Base-by-base conservation (phyloP, 2,113 vertebrate species). In the Sterna hirundo region DNA sequence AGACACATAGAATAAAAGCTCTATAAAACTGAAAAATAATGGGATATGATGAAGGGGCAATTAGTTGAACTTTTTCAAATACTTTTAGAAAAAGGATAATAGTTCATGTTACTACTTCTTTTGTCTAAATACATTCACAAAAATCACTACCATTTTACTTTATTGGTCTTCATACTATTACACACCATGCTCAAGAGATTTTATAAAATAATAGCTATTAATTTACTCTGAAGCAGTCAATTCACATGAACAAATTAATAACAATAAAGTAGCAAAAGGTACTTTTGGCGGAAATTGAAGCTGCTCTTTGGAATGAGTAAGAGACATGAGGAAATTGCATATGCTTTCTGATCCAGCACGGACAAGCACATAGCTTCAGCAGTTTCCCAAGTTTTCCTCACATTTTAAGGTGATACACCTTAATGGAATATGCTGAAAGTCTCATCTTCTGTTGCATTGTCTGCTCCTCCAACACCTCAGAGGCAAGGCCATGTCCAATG, bases 401-500 rank as follows among this genome's bases (percentile, higher is more conserved):
- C 36, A 16, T 91, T 96, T 95, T 78, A 76, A 69, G 58, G 16
- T 32, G 58, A 81, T 57, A 77, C 26, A 25, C 47, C 52, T 57
- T 91, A 78, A 91, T 32, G 36, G 83, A 86, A 86, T 90, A 72
- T 15, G 55, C 20, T 96, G 38, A 92, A 93, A 79, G 32, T 82
- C 76, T 82, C 57, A 74, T 81, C 72, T 88, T 83, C 69, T 55
- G 11, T 58, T 60, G 14, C 66, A 68, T 10, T 86, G 69, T 82
- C 94, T 97, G 80, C 30, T 94, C 32, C 57, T 96, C 75, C 61
- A 87, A 72, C 42, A 86, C 36, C 84, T 76, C 49, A 88, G 88
- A 91, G 75, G 40, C 80, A 91, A 90, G 77, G 70, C 93, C 69
- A 66, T 87, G 68, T 97, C 97, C 70, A 79, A 93, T 58, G 51